Evolutionary conservation across 1,140 invertebrate genomes (phyloP), one percentile per base, ranked within the genome.

Genomic region (Drosophila nasuta): DNA sequence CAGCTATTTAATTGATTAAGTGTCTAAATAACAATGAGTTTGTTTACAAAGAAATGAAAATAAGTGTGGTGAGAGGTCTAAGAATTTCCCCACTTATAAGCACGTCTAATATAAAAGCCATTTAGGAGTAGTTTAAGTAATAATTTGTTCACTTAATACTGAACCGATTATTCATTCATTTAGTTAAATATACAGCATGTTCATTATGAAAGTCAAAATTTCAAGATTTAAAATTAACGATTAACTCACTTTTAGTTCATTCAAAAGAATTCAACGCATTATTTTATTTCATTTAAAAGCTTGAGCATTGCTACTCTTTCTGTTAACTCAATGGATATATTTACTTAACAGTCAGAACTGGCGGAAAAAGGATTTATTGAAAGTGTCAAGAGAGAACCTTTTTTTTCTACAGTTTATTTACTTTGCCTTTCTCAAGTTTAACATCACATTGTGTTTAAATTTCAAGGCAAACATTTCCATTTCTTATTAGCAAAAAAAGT

Each of bases 1-100:
- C 11, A 30, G 25, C 20, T 28, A 30, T 1, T 30, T 52, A 52
- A 52, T 52, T 52, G 49, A 52, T 35, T 38, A 56, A 56, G 52
- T 17, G 52, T 10, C 52, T 56, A 10, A 52, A 25, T 56, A 35
- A 35, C 28, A 35, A 56, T 41, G 8, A 3, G 10, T 10, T 7
- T 38, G 10, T 56, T 10, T 3, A 48, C 35, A 38, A 10, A 38
- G 35, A 38, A 38, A 8, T 10, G 35, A 38, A 38, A 33, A 33
- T 33, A 33, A 33, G 30, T 7, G 30, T 33, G 30, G 30, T 33
- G 30, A 8, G 30, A 33, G 30, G 7, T 33, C 30, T 8, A 33
- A 33, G 30, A 6, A 8, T 10, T 3, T 3, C 35, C 3, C 35
- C 10, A 8, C 2, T 8, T 38, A 38, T 38, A 2, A 38, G 3